phyloP scores from a whole-genome alignment of 2,797 vertebrate genomes.

The Buphagus erythrorhynchus region DNA sequence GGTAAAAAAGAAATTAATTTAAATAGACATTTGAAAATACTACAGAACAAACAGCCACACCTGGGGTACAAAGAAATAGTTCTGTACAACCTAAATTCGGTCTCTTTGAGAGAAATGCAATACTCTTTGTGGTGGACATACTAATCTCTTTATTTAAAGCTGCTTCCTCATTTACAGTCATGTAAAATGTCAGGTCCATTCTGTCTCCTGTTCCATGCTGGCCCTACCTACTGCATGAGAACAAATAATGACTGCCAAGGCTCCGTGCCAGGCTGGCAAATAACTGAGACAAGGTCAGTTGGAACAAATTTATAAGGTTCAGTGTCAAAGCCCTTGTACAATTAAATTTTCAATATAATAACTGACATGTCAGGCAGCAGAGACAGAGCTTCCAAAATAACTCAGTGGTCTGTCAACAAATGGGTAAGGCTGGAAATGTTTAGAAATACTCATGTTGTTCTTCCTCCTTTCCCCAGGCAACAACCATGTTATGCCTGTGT shows the following conservation, averaged over 20 bases:
- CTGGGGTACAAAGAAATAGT: slow-evolving; percentile 19
- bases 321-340: slow-evolving; percentile 61
- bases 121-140: neutral
- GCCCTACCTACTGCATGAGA: slow-evolving; percentile 44
- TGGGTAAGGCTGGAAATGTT: slow-evolving; percentile 62
- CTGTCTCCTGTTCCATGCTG: neutral
- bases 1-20: slow-evolving; percentile 43
- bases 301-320: slow-evolving; percentile 70
- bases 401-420: slow-evolving; percentile 70
- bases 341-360: slow-evolving; percentile 55
- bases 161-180: slow-evolving; percentile 46
- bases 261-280: slow-evolving; percentile 55
- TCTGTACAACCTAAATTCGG: neutral
- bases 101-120: slow-evolving; percentile 42
- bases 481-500: neutral
- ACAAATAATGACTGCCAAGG: slow-evolving; percentile 54
- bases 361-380: slow-evolving; percentile 27
- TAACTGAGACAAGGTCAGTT: slow-evolving; percentile 72
- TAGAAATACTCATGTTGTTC: slow-evolving; percentile 44
- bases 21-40: slow-evolving; percentile 31
- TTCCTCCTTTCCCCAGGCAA: neutral
- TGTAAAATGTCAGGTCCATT: slow-evolving; percentile 40
- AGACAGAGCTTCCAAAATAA: slow-evolving; percentile 59
- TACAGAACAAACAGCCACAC: slow-evolving; percentile 42
- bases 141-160: slow-evolving; percentile 63